Evolutionary conservation across 2,888 invertebrate species (phyloP).

Genomic region (Heliconius hortense): DNA sequence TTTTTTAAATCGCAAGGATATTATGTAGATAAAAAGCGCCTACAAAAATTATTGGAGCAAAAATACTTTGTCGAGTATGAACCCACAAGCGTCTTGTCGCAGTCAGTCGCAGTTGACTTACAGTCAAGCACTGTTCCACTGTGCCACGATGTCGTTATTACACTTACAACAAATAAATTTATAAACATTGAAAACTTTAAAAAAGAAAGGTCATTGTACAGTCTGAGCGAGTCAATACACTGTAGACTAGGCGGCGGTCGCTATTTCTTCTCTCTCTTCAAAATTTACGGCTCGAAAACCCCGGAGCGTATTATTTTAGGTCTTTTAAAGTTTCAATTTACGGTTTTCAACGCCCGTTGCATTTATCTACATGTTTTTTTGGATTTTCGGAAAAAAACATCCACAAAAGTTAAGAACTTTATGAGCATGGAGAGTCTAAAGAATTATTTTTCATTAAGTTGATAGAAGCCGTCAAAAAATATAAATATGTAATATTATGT

Average conservation of each 20-base stretch:
- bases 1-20: too few relatives aligned
- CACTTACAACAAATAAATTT: neutral
- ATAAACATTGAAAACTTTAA: conserved; percentile 21
- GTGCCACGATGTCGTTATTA: neutral
- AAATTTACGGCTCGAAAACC: conserved; percentile 29
- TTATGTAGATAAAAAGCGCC: neutral
- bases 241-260: conserved; percentile 25
- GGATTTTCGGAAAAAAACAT: neutral
- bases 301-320: conserved; percentile 27
- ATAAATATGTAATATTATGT: neutral
- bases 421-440: neutral
- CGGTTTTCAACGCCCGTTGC: conserved; percentile 28
- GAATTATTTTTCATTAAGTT: neutral
- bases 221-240: conserved; percentile 19
- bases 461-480: neutral
- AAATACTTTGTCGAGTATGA: neutral
- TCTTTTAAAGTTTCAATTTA: conserved; percentile 36
- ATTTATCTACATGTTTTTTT: conserved; percentile 25
- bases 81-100: neutral
- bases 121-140: neutral
- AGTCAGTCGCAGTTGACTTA: neutral
- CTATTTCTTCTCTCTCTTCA: conserved; percentile 20
- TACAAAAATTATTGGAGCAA: neutral
- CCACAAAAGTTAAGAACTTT: neutral
- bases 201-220: conserved; percentile 24